Percentiles rank a stretch among this genome's conserved stretches.
phyloP scores from a whole-genome alignment of 2,888 invertebrate genomes.

The Cylloceria caligata region DNA sequence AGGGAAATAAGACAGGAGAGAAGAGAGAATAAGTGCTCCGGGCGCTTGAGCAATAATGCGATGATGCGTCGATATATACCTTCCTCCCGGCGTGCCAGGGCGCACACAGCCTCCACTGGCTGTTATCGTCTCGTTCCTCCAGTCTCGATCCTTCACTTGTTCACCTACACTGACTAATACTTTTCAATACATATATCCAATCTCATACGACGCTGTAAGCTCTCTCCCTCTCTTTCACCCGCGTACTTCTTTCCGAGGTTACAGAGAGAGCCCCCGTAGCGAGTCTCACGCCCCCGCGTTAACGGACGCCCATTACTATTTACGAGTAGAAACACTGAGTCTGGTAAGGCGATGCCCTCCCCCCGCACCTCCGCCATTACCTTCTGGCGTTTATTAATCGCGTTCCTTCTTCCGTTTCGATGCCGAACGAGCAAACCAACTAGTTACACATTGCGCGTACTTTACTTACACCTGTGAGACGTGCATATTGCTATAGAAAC shows the following conservation, averaged over 20 bases:
- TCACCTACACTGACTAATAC: conserved; percentile 13
- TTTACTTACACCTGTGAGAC: conserved; percentile 46
- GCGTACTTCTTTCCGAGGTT: not conserved
- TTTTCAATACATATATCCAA: not conserved
- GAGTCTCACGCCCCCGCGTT: conserved; percentile 78
- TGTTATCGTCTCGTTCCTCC: conserved; percentile 57
- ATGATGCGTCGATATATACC: conserved; percentile 66
- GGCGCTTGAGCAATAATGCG: conserved; percentile 64
- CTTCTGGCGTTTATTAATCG: conserved; percentile 67
- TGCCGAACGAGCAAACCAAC: conserved; percentile 44
- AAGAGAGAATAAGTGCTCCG: conserved; percentile 11
- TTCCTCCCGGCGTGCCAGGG: conserved; percentile 31
- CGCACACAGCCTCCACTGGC: not conserved
- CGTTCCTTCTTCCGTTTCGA: conserved; percentile 43
- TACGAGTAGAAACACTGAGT: conserved; percentile 74
- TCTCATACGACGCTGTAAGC: not conserved
- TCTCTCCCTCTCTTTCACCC: not conserved
- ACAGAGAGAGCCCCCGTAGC: conserved; percentile 68
- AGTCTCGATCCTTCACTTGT: conserved; percentile 30
- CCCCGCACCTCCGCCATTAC: conserved; percentile 31
- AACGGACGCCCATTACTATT: conserved; percentile 75
- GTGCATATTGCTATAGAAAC: not conserved
- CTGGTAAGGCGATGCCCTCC: conserved; percentile 38
- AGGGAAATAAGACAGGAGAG: conserved; percentile 20
- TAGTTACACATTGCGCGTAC: conserved; percentile 23